These are phyloP conservation scores for Pachyramphus minor DNA, from an alignment of 2,113 vertebrate genomes.

Conservation along the genomic window DNA sequence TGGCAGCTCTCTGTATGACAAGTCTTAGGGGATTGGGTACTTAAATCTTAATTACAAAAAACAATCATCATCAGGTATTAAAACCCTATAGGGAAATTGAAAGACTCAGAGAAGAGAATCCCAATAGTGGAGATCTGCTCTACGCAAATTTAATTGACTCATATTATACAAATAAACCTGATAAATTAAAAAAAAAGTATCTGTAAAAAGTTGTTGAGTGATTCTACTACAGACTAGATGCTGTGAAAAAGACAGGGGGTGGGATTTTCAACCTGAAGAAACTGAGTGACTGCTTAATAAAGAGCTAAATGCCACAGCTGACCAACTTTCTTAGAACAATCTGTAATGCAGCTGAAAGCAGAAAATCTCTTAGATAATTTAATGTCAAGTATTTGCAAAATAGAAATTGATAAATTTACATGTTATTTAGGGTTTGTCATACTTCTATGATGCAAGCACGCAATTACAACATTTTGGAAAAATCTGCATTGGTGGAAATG, in stretches of 20 bases:
- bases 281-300: not conserved
- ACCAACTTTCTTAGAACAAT: not conserved
- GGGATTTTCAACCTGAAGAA: not conserved
- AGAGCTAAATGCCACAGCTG: not conserved
- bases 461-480: not conserved
- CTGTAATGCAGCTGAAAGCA: not conserved
- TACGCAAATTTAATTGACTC: conserved; percentile 65
- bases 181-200: conserved; percentile 45
- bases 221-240: conserved; percentile 23
- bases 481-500: not conserved
- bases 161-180: conserved; percentile 63
- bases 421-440: not conserved
- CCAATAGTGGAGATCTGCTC: conserved; percentile 21
- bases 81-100: conserved; percentile 61
- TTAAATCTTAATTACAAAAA: conserved; percentile 87
- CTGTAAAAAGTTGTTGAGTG: conserved; percentile 21
- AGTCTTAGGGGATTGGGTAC: conserved; percentile 78
- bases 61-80: conserved; percentile 69
- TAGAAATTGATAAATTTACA: not conserved
- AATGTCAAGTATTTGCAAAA: not conserved
- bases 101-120: conserved; percentile 60
- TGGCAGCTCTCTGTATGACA: conserved; percentile 77
- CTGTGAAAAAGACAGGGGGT: not conserved
- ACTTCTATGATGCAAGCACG: not conserved
- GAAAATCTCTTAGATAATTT: not conserved